phyloP scores from a whole-genome alignment of 2,888 invertebrate species.

The Trichogramma evanescens region DNA sequence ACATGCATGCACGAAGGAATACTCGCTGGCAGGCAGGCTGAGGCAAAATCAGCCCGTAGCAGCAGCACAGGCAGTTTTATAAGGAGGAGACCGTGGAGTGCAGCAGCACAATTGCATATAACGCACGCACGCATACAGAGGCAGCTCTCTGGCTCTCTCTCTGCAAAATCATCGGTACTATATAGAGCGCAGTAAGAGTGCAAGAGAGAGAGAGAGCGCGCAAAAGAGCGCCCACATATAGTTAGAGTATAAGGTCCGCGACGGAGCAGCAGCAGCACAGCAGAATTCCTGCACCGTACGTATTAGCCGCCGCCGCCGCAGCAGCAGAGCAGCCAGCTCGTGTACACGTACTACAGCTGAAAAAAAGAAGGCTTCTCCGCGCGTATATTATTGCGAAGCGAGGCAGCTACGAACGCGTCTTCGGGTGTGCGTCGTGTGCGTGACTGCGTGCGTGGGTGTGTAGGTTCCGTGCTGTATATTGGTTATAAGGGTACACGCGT shows the following conservation, averaged over 20 bases:
- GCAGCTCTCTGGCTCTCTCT: neutral
- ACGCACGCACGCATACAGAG: no score
- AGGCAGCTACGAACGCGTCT: no score
- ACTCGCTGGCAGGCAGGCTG: neutral
- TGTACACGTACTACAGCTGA: slow-evolving; percentile 16
- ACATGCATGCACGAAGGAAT: no score
- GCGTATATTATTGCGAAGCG: no score
- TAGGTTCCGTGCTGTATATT: no score
- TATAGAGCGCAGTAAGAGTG: neutral
- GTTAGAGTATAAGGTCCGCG: neutral
- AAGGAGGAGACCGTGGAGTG: slow-evolving; percentile 10
- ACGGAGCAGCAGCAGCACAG: no score
- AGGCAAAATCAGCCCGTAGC: slow-evolving; percentile 9
- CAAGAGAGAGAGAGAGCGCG: slow-evolving; percentile 6
- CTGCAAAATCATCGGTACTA: neutral
- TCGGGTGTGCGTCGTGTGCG: no score
- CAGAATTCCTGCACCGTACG: no score
- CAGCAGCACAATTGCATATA: neutral
- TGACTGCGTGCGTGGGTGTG: no score
- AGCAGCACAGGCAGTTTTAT: neutral
- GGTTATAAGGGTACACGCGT: no score
- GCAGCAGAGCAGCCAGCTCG: neutral
- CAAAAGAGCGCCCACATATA: neutral
- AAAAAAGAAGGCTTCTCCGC: neutral
- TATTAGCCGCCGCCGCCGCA: slow-evolving; percentile 1